Percentiles rank a stretch among this genome's conserved stretches.
Evolutionary conservation across 1,140 invertebrate species (phyloP).

Genomic region (honey bee (Apis mellifera)): DNA sequence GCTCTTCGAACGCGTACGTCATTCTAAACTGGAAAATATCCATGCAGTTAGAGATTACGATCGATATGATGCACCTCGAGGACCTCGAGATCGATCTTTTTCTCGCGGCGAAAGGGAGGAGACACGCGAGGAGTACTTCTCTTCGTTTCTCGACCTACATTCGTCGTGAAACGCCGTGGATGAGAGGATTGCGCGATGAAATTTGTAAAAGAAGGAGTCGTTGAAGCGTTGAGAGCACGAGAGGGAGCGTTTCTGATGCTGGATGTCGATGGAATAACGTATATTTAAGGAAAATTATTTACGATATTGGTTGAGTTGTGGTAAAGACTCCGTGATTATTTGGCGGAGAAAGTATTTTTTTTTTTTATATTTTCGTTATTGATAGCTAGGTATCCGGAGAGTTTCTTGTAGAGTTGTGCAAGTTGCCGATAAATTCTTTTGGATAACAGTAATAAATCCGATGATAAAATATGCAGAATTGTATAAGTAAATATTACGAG

Average conservation of each 20-base stretch:
- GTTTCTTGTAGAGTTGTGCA: background rate
- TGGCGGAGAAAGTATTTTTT: too few species aligned
- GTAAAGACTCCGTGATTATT: too few species aligned
- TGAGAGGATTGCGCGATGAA: background rate
- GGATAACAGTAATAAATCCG: too few species aligned
- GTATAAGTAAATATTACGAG: too few species aligned
- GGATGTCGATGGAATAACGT: too few species aligned
- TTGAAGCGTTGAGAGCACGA: too few species aligned
- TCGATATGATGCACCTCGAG: slow-evolving; percentile 26
- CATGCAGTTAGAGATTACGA: slow-evolving; percentile 47
- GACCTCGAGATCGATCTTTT: slow-evolving; percentile 6
- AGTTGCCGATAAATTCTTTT: too few species aligned
- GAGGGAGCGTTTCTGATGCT: too few species aligned
- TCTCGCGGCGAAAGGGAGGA: background rate
- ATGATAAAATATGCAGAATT: too few species aligned
- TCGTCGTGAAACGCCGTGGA: background rate
- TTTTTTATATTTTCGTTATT: background rate
- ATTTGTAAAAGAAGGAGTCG: background rate
- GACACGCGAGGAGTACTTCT: background rate
- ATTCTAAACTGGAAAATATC: slow-evolving; percentile 53
- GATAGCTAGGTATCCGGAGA: background rate
- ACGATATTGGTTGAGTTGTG: too few species aligned
- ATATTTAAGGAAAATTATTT: too few species aligned
- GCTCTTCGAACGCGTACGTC: slow-evolving; percentile 29
- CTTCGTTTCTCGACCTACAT: slow-evolving; percentile 27